Evolutionary conservation across 2,888 invertebrate species (phyloP).

Genomic region (Autographa gamma): DNA sequence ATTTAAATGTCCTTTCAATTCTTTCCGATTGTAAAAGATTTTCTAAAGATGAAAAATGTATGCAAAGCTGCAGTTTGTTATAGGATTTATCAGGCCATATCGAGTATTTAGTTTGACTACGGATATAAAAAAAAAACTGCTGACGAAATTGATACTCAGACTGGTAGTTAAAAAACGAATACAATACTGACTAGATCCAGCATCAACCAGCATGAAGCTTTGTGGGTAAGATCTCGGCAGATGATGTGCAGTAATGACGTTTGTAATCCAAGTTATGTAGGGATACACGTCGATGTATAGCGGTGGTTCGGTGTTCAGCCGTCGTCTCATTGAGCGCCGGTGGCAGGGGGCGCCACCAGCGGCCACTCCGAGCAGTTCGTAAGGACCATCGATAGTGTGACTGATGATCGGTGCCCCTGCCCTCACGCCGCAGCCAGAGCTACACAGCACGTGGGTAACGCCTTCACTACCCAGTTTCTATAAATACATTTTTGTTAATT

Average conservation of each 20-base stretch:
- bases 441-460: conserved; percentile 79
- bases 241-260: conserved; percentile 75
- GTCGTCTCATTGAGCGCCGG: conserved; percentile 70
- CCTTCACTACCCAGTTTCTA: conserved; percentile 76
- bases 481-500: conserved; percentile 14
- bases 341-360: conserved; percentile 74
- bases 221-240: conserved; percentile 77
- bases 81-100: no score
- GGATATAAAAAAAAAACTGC: no score
- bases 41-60: no score
- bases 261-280: conserved; percentile 78
- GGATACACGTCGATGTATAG: conserved; percentile 81
- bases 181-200: conserved; percentile 44
- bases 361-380: conserved; percentile 77
- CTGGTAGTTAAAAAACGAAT: no score
- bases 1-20: no score
- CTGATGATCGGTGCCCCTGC: conserved; percentile 78
- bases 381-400: conserved; percentile 73
- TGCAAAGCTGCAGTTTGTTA: no score
- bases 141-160: no score
- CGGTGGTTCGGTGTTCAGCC: conserved; percentile 76
- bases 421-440: conserved; percentile 80
- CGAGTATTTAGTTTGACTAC: no score
- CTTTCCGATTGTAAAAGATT: no score
- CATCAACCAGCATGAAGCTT: conserved; percentile 70